Evolutionary conservation across 2,888 invertebrate genomes (phyloP).

Genomic region (Thymelicus lineola): DNA sequence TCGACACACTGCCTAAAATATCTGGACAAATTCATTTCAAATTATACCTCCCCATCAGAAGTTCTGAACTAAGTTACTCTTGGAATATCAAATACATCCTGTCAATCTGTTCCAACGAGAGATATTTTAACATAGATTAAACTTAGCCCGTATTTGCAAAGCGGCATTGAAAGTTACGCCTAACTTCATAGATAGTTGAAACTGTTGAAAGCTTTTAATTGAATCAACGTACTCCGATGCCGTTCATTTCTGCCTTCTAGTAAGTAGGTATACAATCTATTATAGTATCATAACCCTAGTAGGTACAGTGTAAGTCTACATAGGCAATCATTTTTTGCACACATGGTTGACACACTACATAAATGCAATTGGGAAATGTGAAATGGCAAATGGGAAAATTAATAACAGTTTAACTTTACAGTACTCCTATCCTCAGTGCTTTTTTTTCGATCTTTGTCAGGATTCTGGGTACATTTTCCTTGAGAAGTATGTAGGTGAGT

Average conservation of each 20-base stretch:
- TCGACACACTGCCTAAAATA: no score
- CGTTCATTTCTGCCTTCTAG: neutral
- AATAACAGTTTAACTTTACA: no score
- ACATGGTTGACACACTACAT: no score
- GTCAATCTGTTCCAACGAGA: slow-evolving; percentile 14
- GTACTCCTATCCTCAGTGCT: no score
- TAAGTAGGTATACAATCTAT: neutral
- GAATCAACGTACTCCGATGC: neutral
- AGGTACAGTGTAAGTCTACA: no score
- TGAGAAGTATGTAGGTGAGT: no score
- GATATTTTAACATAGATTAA: slow-evolving; percentile 9
- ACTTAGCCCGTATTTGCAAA: slow-evolving; percentile 19
- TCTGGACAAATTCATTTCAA: neutral
- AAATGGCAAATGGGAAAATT: no score
- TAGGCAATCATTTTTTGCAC: no score
- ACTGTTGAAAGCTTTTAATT: slow-evolving; percentile 16
- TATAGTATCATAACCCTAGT: no score
- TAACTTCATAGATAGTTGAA: slow-evolving; percentile 15
- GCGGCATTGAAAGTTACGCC: slow-evolving; percentile 2
- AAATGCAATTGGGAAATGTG: no score
- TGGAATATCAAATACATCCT: slow-evolving; percentile 9
- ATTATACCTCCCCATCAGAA: neutral
- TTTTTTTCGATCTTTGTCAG: no score
- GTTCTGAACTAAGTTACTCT: neutral
- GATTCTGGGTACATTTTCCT: no score